Conservation (phyloP, 2,113 vertebrate species). For the Larimichthys polyactis region DNA sequence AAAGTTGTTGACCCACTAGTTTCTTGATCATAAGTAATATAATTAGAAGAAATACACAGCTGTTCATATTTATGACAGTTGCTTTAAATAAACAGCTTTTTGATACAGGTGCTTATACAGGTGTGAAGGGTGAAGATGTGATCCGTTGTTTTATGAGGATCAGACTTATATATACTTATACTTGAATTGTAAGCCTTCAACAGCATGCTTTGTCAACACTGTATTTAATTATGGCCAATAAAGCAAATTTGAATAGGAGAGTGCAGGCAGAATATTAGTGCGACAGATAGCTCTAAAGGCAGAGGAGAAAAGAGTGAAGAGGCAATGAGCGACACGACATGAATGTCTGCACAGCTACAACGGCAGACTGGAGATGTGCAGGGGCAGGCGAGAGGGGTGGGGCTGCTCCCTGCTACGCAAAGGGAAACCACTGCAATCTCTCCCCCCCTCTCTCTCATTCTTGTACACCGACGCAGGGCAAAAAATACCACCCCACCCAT, state of each 20-base stretch:
- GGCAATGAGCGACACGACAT: constrained; percentile 24
- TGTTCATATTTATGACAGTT: no score
- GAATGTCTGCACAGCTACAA: constrained; percentile 47
- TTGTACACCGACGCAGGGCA: not conserved
- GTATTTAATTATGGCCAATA: not conserved
- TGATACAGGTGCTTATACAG: no score
- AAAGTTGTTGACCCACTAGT: no score
- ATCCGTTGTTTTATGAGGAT: no score
- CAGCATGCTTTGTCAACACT: no score
- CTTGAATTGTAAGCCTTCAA: no score
- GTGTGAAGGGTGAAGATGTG: no score
- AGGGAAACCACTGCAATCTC: constrained; percentile 58
- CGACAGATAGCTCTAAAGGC: not conserved
- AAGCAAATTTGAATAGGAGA: not conserved
- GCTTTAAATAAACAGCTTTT: no score
- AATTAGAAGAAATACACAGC: no score
- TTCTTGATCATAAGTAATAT: no score
- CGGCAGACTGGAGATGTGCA: constrained; percentile 37
- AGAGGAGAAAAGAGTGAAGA: constrained; percentile 2
- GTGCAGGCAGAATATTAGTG: not conserved
- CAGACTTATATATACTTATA: no score
- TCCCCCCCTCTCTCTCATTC: constrained; percentile 20
- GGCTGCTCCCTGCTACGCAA: constrained; percentile 49
- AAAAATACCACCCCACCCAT: constrained; percentile 3
- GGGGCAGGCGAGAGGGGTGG: constrained; percentile 55